Evolutionary conservation across 2,888 invertebrate genomes (phyloP), one percentile per base, ranked within the genome.

Genomic region (Hofmannophila pseudospretella): DNA sequence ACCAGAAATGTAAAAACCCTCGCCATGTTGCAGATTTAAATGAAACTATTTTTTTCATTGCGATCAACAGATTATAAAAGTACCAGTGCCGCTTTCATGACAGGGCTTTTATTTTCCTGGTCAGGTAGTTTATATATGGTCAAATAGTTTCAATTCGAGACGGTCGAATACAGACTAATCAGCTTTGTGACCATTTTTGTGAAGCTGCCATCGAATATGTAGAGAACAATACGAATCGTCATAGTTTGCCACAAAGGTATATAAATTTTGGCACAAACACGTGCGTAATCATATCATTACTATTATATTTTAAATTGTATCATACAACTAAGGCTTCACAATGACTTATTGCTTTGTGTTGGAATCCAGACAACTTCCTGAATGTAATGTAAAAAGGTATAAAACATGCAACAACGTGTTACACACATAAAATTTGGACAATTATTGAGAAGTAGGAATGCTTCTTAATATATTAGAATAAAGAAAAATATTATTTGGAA

Each of bases 401-500:
- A 11, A 9, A 45, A 39, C 41, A 44, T 42, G 43, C 48, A 53
- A 64, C 53, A 54, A 36, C 46, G 78, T 77, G 73, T 76, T 55
- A 61, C 53, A 78, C 72, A 76, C 70, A 62, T 60, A 64, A 60
- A 66, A 60, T 53, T 58, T 48, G 55, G 55, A 65, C 59, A 62
- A 54, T 47, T 50, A 41, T 49, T 47, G 38, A 57, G 53, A 55
- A 54, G 51, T 52, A 72, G 82, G 84, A 84, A 85, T 84, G 84
- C 65, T 72, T 70, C 57, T 55, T 46, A 63, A 68, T 58, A 69
- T 59, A 62, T 61, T 63, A 67, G 57, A 64, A 63, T 64, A 67
- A 70, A 70, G 62, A 62, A 70, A 4, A 52, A 67, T 67, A 71
- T 75, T 81, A 76, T 79, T 81, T 85, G 85, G 85, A 85, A 85